These are phyloP conservation scores for Harpalus rubripes DNA, from an alignment of 2,888 invertebrate genomes.

Conservation along the genomic window DNA sequence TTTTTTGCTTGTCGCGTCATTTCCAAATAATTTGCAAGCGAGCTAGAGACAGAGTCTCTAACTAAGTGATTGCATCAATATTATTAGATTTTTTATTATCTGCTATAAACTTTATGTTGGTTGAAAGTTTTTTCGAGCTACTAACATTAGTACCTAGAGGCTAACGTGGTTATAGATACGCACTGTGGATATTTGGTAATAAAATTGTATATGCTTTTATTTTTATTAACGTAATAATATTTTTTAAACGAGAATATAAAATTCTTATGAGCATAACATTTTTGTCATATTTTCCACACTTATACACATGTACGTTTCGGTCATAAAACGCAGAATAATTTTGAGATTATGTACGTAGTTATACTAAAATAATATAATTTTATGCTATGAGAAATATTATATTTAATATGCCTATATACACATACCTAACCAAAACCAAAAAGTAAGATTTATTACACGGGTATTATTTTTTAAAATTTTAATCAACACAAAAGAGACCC, in stretches of 20 bases:
- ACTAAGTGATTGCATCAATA: slow-evolving; percentile 58
- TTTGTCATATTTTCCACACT: slow-evolving; percentile 39
- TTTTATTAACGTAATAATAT: slow-evolving; percentile 35
- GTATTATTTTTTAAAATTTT: too few relatives aligned
- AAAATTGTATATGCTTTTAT: slow-evolving; percentile 52
- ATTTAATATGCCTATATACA: too few relatives aligned
- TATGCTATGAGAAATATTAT: too few relatives aligned
- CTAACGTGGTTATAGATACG: slow-evolving; percentile 10
- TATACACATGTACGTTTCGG: not conserved
- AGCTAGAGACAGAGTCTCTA: slow-evolving; percentile 5
- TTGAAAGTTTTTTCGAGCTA: slow-evolving; percentile 29
- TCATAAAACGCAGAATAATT: not conserved
- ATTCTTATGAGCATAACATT: slow-evolving; percentile 4
- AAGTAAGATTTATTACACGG: too few relatives aligned
- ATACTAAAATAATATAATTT: slow-evolving; percentile 1
- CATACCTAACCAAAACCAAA: too few relatives aligned
- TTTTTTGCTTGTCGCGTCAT: slow-evolving; percentile 25
- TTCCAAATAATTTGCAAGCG: slow-evolving; percentile 44
- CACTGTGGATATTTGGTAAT: slow-evolving; percentile 39
- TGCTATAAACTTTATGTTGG: slow-evolving; percentile 29
- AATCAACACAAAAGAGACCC: too few relatives aligned
- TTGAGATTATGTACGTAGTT: not conserved
- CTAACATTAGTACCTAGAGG: slow-evolving; percentile 6
- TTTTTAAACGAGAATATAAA: slow-evolving; percentile 43
- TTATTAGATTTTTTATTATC: slow-evolving; percentile 62